phyloP scores from a whole-genome alignment of 2,113 vertebrate species.

The Passer montanus region DNA sequence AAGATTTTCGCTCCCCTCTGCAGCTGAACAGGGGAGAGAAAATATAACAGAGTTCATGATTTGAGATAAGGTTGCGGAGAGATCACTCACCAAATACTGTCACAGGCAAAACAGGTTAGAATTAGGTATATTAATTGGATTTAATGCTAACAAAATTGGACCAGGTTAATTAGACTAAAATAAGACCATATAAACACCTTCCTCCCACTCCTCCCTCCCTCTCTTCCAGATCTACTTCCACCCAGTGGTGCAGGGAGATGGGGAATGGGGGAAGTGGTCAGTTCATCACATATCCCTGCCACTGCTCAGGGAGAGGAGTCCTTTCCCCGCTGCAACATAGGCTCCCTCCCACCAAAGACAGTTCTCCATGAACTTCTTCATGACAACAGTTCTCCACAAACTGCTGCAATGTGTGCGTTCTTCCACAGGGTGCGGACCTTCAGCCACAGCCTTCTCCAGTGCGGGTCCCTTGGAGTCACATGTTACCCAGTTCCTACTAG shows the following conservation, averaged over 20 bases:
- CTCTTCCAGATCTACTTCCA: neutral
- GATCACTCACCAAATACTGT: neutral
- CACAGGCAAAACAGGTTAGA: neutral
- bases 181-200: neutral
- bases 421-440: neutral
- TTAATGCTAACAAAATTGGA: neutral
- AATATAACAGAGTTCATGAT: neutral
- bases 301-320: neutral
- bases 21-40: neutral
- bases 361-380: neutral
- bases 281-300: neutral
- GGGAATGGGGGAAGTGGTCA: neutral
- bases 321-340: neutral
- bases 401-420: neutral
- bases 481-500: neutral
- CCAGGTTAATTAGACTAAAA: neutral
- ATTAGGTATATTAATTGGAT: neutral
- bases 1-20: neutral
- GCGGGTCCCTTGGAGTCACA: neutral
- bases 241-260: neutral
- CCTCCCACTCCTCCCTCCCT: neutral
- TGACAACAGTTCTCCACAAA: neutral
- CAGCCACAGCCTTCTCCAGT: too few species aligned
- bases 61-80: rapidly evolving
- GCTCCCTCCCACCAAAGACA: rapidly evolving